Evolutionary conservation across 2,888 invertebrate species (phyloP).

Genomic region (Sminthurides aquaticus): DNA sequence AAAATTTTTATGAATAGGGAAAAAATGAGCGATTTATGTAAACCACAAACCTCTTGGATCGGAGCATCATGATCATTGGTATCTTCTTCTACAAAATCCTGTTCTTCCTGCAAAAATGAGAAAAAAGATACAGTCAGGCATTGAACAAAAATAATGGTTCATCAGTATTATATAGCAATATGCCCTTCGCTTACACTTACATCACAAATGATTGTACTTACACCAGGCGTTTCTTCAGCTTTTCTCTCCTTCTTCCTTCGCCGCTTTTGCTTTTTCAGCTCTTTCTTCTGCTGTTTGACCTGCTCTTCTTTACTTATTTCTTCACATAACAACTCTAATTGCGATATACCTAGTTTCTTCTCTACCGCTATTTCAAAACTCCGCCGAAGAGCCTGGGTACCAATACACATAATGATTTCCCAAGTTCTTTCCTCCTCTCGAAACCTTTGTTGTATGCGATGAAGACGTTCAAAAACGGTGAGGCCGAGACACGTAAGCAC

Average conservation of each 20-base stretch:
- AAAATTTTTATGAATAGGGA: too few relatives aligned
- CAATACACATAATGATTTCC: slow-evolving; percentile 81
- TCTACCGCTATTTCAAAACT: slow-evolving; percentile 86
- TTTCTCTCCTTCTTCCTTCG: slow-evolving; percentile 58
- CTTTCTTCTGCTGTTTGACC: slow-evolving; percentile 73
- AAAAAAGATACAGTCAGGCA: too few relatives aligned
- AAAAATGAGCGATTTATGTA: neutral
- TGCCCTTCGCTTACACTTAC: too few relatives aligned
- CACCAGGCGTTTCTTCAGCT: slow-evolving; percentile 14
- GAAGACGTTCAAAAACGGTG: slow-evolving; percentile 82
- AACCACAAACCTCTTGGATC: too few relatives aligned
- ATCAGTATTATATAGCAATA: too few relatives aligned
- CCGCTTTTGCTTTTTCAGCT: slow-evolving; percentile 74
- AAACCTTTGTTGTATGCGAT: slow-evolving; percentile 75
- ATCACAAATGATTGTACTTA: neutral
- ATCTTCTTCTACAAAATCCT: slow-evolving; percentile 12
- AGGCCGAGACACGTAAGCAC: slow-evolving; percentile 89
- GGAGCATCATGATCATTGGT: too few relatives aligned
- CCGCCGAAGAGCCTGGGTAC: slow-evolving; percentile 75
- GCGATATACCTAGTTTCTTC: slow-evolving; percentile 77
- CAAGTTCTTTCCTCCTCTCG: slow-evolving; percentile 90
- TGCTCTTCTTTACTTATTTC: slow-evolving; percentile 81
- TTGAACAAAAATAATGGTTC: too few relatives aligned
- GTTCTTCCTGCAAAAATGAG: slow-evolving; percentile 8
- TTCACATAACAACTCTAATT: slow-evolving; percentile 77